A percentile compares a stretch with the other conserved stretches of the same genome.
Conservation (phyloP, 92 coral and sea anemone genomes). For the Parazoanthus darwini region DNA sequence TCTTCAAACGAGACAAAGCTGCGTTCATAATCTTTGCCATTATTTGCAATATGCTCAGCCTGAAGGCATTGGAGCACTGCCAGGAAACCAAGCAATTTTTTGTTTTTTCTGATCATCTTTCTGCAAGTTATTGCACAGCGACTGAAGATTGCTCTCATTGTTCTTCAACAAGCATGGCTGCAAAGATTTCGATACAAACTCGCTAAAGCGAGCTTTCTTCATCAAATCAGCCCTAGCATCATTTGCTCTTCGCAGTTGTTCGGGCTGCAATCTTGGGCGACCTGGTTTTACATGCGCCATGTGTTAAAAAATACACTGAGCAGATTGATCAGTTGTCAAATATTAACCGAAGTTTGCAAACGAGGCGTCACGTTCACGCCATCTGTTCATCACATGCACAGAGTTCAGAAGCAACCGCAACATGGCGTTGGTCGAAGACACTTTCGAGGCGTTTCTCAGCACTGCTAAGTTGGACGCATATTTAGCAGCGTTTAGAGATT, state of each 20-base stretch:
- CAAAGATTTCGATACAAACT: constrained; percentile 16
- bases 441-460: constrained; percentile 27
- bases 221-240: constrained; percentile 46
- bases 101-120: constrained; percentile 30
- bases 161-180: constrained; percentile 47
- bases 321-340: neutral
- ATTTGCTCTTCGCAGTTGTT: constrained; percentile 31
- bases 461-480: constrained; percentile 20
- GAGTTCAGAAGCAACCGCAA: too few species aligned
- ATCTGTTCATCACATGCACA: too few species aligned
- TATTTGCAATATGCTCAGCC: constrained; percentile 37
- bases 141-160: constrained; percentile 38
- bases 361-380: neutral
- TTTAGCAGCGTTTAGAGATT: constrained; percentile 32
- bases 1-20: constrained; percentile 50
- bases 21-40: constrained; percentile 47
- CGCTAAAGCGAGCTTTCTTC: constrained; percentile 38
- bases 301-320: too few species aligned
- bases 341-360: constrained; percentile 1
- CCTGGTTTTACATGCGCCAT: constrained; percentile 26
- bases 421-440: constrained; percentile 10
- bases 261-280: constrained; percentile 33
- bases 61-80: constrained; percentile 42
- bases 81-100: constrained; percentile 40
- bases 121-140: neutral